Conservation (phyloP, 1,140 invertebrate species). For the Grapholita molesta region DNA sequence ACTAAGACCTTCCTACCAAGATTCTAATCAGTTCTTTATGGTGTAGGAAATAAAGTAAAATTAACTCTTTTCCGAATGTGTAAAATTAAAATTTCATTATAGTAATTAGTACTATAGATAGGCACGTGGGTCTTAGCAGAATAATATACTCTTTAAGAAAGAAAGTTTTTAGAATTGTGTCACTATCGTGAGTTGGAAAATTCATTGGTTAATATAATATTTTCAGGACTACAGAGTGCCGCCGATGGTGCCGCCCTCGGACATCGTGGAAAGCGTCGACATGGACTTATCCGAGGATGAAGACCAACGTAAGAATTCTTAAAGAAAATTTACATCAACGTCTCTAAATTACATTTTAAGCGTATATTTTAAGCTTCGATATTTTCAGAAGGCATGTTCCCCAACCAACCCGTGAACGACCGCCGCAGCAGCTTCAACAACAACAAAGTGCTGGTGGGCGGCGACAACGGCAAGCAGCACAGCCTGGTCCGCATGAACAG, state of each 20-base stretch:
- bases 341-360: background rate
- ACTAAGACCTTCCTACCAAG: no score
- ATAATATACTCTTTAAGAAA: no score
- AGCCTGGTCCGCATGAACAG: constrained; percentile 40
- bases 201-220: no score
- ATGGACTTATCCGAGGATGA: constrained; percentile 77
- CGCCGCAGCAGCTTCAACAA: constrained; percentile 60
- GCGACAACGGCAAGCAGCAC: constrained; percentile 48
- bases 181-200: no score
- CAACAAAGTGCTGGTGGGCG: constrained; percentile 69
- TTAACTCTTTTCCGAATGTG: no score
- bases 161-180: no score
- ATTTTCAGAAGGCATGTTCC: constrained; percentile 57
- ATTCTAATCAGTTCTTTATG: no score
- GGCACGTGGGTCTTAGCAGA: no score
- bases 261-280: constrained; percentile 76
- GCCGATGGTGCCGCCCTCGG: constrained; percentile 47
- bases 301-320: constrained; percentile 59
- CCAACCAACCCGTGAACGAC: constrained; percentile 29
- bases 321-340: no score
- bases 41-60: no score
- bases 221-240: constrained; percentile 64
- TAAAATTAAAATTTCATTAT: no score
- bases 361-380: background rate
- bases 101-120: no score